Percentiles rank a stretch among this genome's conserved stretches.
These are phyloP conservation scores for Leptestheria dahalacensis DNA, from an alignment of 1,140 invertebrate species.

Conservation along the genomic window DNA sequence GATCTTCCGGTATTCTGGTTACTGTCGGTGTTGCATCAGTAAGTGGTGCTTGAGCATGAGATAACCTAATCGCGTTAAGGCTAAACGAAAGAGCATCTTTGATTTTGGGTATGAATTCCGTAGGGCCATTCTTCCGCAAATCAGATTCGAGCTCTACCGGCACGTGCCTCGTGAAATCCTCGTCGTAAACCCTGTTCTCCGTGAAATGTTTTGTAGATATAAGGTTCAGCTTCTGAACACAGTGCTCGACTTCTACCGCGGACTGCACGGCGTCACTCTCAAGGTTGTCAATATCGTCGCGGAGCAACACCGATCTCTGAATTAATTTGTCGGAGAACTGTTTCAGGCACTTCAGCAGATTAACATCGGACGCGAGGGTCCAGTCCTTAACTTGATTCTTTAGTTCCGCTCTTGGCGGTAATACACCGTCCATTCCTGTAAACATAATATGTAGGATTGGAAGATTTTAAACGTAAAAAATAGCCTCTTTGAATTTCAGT, in stretches of 20 bases:
- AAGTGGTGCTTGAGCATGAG: too few species aligned
- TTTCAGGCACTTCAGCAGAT: constrained; percentile 2
- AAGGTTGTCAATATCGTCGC: constrained; percentile 1
- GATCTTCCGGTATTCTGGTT: too few species aligned
- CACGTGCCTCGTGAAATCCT: constrained; percentile 2
- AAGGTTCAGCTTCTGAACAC: constrained; percentile 8
- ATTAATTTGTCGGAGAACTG: background rate
- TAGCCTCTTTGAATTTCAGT: too few species aligned
- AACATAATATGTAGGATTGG: too few species aligned
- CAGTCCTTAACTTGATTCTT: background rate
- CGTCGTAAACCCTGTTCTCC: constrained; percentile 13
- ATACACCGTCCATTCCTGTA: too few species aligned
- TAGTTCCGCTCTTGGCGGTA: too few species aligned
- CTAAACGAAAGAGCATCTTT: background rate
- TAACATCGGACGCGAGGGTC: background rate
- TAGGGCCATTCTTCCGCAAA: background rate
- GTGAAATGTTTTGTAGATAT: constrained; percentile 11
- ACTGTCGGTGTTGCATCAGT: too few species aligned
- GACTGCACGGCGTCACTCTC: constrained; percentile 1
- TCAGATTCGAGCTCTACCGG: background rate
- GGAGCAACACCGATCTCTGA: background rate
- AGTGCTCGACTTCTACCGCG: background rate
- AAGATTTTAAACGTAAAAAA: too few species aligned
- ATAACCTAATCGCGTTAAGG: background rate
- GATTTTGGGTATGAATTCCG: background rate